These are phyloP conservation scores for Temnopleurus reevesii DNA, from an alignment of 53 echinoderm and acorn worm genomes.

Conservation along the genomic window DNA sequence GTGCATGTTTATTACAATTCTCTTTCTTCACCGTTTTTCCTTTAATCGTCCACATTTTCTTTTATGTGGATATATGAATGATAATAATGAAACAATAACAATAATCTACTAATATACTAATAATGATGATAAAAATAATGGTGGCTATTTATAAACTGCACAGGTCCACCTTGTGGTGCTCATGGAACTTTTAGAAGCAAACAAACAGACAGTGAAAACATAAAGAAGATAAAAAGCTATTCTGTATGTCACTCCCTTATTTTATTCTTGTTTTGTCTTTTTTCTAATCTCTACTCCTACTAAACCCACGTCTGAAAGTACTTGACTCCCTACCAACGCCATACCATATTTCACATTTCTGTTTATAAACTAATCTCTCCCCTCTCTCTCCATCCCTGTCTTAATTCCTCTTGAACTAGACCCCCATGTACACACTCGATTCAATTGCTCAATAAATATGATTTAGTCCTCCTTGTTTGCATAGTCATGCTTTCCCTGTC, in stretches of 20 bases:
- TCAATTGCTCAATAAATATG: constrained; percentile 61
- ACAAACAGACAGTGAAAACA: no score
- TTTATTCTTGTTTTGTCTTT: background rate
- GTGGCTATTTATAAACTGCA: no score
- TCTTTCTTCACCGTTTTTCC: background rate
- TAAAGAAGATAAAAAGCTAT: no score
- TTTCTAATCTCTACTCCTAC: background rate
- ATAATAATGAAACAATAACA: no score
- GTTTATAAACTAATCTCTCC: background rate
- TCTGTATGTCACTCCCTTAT: background rate
- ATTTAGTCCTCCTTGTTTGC: background rate
- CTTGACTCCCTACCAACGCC: background rate
- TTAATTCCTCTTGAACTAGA: constrained; percentile 44
- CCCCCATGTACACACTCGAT: constrained; percentile 45
- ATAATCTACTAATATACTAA: no score
- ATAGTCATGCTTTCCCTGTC: background rate
- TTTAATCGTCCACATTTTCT: no score
- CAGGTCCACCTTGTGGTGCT: no score
- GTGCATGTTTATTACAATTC: background rate
- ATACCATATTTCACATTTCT: constrained; percentile 25
- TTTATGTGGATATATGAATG: no score
- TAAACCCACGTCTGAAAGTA: background rate
- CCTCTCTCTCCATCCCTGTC: background rate
- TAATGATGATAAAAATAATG: no score
- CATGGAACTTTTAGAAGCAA: no score